phyloP scores from a whole-genome alignment of 2,797 vertebrate genomes.

The Danio kyathit region DNA sequence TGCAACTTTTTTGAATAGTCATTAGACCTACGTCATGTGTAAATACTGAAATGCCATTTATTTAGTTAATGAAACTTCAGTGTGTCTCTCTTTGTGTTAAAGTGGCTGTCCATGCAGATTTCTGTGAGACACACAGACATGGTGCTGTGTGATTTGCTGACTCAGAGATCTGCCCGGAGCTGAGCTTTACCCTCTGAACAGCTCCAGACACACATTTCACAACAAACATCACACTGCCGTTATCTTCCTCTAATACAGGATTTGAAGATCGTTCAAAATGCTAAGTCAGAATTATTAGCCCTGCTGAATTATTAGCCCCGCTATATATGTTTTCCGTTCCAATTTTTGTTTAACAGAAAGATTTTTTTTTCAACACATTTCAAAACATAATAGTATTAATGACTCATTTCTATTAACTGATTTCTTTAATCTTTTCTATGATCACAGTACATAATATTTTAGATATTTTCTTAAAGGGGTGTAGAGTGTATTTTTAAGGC shows the following conservation, averaged over 20 bases:
- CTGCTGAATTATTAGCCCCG: no score
- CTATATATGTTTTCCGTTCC: no score
- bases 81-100: not conserved
- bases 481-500: no score
- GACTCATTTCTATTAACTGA: no score
- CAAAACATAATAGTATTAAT: no score
- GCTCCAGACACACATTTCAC: constrained; percentile 83
- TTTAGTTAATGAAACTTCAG: not conserved
- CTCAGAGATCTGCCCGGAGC: constrained; percentile 73
- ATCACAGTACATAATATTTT: no score
- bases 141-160: constrained; percentile 25
- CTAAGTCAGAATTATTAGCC: not conserved
- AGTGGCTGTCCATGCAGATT: constrained; percentile 9
- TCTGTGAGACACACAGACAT: constrained; percentile 36
- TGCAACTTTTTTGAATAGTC: not conserved
- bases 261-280: not conserved
- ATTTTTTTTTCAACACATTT: no score
- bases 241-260: constrained; percentile 8
- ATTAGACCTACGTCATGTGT: not conserved
- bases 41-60: no score
- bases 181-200: constrained; percentile 79
- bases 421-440: no score
- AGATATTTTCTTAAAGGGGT: no score
- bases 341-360: no score
- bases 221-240: constrained; percentile 80